Base-by-base conservation (phyloP, 2,888 invertebrate genomes). In the Mamestra brassicae region DNA sequence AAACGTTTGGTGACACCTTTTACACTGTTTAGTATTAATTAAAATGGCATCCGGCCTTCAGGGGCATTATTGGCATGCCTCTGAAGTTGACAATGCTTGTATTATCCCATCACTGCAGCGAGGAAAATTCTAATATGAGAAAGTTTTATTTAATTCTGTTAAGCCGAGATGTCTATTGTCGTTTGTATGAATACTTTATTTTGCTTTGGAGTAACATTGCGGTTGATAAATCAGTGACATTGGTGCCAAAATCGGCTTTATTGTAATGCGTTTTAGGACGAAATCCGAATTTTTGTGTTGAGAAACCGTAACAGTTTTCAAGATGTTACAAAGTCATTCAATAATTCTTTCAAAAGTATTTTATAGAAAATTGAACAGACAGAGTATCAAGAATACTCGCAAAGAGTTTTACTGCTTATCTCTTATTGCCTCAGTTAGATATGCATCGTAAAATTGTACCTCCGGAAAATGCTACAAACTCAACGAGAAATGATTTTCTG, bases 1-100 rank as follows among this genome's bases (percentile, higher is more conserved):
- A 67, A 84, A 62, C 54, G 47, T 76, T 72, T 13, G 54, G 45
- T 34, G 42, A 70, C 75, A 84, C 73, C 76, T 79, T 74, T 71
- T 60, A 45, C 34, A 57, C 65, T 76, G 74, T 84, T 81, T 65
- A 84, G 74, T 73, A 84, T 84, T 88, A 81, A 86, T 88, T 86
- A 82, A 81, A 86, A 76, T 74, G 71, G 65, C 66, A 81, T 88
- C 74, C 63, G 62, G 55, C 66, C 38, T 58, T 67, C 57, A 36
- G 47, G 45, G 42, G 54, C 61, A 83, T 81, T 86, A 78, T 83
- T 63, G 10, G 57, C 34, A 69, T 55, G 36, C 54, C 42, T 69
- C 64, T 47, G 36, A 85, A 85, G 26, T 54, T 68, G 45, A 61
- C 76, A 85, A 81, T 81, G 26, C 45, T 60, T 64, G 67, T 79